These are phyloP conservation scores for Alethe diademata DNA, from an alignment of 2,113 vertebrate genomes.

Conservation along the genomic window DNA sequence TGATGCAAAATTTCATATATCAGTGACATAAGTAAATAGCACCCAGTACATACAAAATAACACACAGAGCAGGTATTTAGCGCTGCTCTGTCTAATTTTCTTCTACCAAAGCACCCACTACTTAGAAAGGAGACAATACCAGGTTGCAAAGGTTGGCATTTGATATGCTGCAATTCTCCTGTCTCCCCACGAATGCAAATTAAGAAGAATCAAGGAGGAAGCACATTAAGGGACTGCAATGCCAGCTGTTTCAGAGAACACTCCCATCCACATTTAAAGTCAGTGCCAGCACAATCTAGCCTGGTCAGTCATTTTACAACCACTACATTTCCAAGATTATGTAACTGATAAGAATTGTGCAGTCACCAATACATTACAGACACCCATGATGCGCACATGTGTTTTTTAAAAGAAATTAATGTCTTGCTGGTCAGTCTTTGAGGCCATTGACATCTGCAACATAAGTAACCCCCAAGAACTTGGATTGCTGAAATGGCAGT, in stretches of 20 bases:
- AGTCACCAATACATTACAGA: neutral
- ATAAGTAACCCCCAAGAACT: neutral
- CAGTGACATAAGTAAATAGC: neutral
- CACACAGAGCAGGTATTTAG: neutral
- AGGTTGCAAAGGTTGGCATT: neutral
- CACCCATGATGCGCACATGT: fast-evolving
- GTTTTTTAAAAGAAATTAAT: neutral
- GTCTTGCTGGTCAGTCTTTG: neutral
- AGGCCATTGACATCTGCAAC: neutral
- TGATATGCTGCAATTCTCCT: neutral
- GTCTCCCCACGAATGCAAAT: neutral
- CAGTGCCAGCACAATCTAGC: neutral
- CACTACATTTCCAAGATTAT: neutral
- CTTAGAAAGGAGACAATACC: neutral
- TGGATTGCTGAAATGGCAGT: neutral
- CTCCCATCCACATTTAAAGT: neutral
- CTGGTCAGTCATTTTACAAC: neutral
- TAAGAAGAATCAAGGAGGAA: neutral
- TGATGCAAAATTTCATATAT: neutral
- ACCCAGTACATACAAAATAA: neutral
- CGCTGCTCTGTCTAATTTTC: neutral
- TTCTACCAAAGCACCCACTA: neutral
- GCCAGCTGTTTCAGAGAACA: neutral
- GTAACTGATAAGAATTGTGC: neutral
- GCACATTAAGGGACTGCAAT: neutral